A percentile compares a stretch with the other conserved stretches of the same genome.
Conservation (phyloP, 1,140 invertebrate species). For the Oncopeltus fasciatus region DNA sequence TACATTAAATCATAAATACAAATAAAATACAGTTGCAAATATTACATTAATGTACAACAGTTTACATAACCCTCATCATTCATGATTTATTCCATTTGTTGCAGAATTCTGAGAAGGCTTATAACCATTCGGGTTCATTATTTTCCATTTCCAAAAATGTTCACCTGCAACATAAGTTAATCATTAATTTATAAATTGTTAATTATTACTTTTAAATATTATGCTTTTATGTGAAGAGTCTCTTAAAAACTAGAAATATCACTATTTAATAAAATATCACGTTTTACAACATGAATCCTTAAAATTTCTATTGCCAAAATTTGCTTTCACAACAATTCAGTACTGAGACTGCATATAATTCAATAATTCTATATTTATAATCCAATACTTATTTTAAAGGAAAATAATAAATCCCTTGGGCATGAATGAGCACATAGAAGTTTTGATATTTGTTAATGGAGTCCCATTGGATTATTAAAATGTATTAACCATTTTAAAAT, state of each 20-base stretch:
- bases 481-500: too few relatives aligned
- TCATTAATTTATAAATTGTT: neutral
- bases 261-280: neutral
- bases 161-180: conserved; percentile 41
- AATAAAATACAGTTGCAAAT: too few relatives aligned
- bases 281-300: neutral
- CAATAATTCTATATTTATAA: too few relatives aligned
- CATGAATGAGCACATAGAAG: too few relatives aligned
- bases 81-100: neutral
- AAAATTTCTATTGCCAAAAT: neutral
- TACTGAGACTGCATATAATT: too few relatives aligned
- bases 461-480: too few relatives aligned
- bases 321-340: neutral
- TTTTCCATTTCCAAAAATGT: conserved; percentile 82
- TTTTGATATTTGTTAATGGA: too few relatives aligned
- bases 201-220: neutral
- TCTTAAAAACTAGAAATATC: neutral
- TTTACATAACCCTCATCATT: too few relatives aligned
- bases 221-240: neutral
- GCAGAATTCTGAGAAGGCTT: neutral
- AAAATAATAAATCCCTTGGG: too few relatives aligned
- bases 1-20: too few relatives aligned
- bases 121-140: conserved; percentile 69
- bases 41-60: too few relatives aligned
- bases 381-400: too few relatives aligned